phyloP scores from a whole-genome alignment of 2,888 invertebrate genomes.

The Tenthredo livida region DNA sequence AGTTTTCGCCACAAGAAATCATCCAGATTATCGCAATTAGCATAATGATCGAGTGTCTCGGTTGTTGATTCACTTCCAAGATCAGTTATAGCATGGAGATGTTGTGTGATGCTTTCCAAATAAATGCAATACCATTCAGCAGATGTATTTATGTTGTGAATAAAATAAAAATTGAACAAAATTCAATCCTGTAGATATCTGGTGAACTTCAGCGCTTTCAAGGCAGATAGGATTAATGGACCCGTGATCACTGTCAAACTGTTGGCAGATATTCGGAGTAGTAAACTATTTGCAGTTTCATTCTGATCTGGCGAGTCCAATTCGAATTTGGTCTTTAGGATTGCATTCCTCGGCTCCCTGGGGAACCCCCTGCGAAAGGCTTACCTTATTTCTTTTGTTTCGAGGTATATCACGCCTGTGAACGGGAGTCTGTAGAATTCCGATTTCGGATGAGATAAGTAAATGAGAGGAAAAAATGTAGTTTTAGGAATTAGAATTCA shows the following conservation, averaged over 20 bases:
- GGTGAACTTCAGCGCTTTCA: neutral
- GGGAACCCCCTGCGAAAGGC: neutral
- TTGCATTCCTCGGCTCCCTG: slow-evolving; percentile 14
- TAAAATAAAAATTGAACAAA: neutral
- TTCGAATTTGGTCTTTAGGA: slow-evolving; percentile 25
- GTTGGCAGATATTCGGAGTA: neutral
- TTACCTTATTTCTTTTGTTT: slow-evolving; percentile 11
- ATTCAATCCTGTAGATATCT: neutral
- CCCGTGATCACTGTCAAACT: slow-evolving; percentile 12
- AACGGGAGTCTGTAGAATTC: neutral
- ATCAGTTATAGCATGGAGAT: neutral
- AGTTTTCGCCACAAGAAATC: neutral
- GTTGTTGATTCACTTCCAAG: neutral
- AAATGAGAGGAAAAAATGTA: slow-evolving; percentile 38
- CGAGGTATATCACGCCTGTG: neutral
- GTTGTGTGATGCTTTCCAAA: neutral
- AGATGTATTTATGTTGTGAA: neutral
- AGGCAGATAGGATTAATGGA: neutral
- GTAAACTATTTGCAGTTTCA: slow-evolving; percentile 26
- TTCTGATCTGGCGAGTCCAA: slow-evolving; percentile 29
- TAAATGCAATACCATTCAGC: neutral
- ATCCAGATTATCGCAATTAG: neutral
- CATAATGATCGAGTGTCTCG: neutral
- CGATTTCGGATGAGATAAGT: neutral
- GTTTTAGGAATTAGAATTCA: slow-evolving; percentile 39